Evolutionary conservation across 2,113 vertebrate genomes (phyloP).

Genomic region (Rhineura floridana): DNA sequence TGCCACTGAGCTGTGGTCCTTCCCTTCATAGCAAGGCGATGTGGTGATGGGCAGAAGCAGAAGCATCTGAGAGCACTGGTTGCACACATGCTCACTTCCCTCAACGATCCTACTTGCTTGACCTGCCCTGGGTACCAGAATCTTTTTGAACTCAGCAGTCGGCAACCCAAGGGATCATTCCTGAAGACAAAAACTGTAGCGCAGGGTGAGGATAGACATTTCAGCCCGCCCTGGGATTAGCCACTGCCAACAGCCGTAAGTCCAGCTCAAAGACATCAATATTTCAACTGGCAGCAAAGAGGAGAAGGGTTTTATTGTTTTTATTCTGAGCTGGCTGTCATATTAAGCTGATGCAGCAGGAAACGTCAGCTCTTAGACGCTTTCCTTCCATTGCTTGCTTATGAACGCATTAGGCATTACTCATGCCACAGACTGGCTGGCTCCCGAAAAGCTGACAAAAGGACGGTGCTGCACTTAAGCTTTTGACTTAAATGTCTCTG

Average conservation of each 20-base stretch:
- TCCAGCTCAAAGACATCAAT: neutral
- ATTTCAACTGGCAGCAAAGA: neutral
- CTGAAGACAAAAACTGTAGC: neutral
- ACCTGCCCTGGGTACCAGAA: too few species aligned
- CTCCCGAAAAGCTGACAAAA: slow-evolving; percentile 30
- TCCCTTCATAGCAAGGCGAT: too few species aligned
- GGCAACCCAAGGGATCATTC: neutral
- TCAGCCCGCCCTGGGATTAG: slow-evolving; percentile 26
- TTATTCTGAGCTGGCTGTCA: neutral
- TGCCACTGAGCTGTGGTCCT: too few species aligned
- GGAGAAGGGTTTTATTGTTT: too few species aligned
- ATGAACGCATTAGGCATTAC: neutral
- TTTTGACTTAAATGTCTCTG: slow-evolving; percentile 30
- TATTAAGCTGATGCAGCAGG: neutral
- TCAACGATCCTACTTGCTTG: too few species aligned
- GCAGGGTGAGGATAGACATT: neutral
- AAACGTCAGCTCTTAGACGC: neutral
- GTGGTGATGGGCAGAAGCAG: neutral
- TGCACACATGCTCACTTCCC: neutral
- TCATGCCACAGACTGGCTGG: slow-evolving; percentile 25
- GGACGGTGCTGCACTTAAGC: slow-evolving; percentile 17
- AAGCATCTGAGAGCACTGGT: too few species aligned
- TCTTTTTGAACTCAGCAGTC: neutral
- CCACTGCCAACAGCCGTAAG: neutral
- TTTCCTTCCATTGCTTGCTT: neutral